phyloP scores from a whole-genome alignment of 2,888 invertebrate genomes.

The Arrhopalites spinosus region DNA sequence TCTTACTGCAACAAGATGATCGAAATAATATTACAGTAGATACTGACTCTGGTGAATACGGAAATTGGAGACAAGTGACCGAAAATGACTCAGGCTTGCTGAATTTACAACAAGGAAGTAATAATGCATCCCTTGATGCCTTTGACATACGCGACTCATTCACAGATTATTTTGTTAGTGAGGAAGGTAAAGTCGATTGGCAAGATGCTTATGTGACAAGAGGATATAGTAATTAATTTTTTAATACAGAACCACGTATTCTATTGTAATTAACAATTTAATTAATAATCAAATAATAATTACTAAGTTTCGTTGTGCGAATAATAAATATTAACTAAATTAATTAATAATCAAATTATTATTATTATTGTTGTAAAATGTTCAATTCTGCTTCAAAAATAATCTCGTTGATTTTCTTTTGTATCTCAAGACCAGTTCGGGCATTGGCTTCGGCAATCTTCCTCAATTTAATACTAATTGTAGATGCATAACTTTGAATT shows the following conservation, averaged over 20 bases:
- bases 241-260: too few species aligned
- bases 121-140: constrained; percentile 5
- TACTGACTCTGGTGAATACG: background rate
- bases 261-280: background rate
- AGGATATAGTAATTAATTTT: too few species aligned
- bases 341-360: background rate
- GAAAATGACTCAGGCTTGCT: background rate
- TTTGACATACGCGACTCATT: constrained; percentile 3
- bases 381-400: constrained; percentile 1
- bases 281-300: background rate
- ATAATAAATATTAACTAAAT: background rate
- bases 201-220: background rate
- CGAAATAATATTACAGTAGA: constrained; percentile 23
- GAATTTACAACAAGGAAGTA: constrained; percentile 1
- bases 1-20: constrained; percentile 29
- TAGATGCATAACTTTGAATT: background rate
- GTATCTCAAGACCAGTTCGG: background rate
- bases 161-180: constrained; percentile 1
- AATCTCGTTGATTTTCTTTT: background rate
- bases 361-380: background rate
- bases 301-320: background rate
- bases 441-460: background rate
- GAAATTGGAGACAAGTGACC: constrained; percentile 5
- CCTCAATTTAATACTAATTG: constrained; percentile 9
- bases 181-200: background rate